Evolutionary conservation across 2,797 vertebrate genomes (phyloP).

Genomic region (Chaenodraco wilsoni): DNA sequence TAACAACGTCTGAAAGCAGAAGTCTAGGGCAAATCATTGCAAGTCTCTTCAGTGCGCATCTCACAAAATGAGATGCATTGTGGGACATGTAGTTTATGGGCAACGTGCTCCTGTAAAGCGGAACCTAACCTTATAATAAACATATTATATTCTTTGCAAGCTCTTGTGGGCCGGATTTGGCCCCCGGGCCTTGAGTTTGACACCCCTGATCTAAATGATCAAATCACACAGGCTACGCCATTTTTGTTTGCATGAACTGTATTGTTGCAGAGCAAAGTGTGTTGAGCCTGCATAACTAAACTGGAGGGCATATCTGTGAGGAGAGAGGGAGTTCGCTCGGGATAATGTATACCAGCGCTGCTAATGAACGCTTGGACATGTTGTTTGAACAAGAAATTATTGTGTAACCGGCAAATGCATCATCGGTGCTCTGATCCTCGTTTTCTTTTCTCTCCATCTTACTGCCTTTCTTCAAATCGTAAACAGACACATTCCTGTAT

Average conservation of each 20-base stretch:
- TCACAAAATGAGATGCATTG: too few species aligned
- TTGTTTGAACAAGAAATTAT: conserved; percentile 45
- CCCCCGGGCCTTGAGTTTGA: too few species aligned
- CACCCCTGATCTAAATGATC: neutral
- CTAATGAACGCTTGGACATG: conserved; percentile 31
- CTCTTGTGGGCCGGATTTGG: too few species aligned
- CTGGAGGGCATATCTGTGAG: neutral
- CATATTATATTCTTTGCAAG: too few species aligned
- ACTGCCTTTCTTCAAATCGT: conserved; percentile 57
- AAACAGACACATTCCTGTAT: conserved; percentile 70
- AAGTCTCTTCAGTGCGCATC: too few species aligned
- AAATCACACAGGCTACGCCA: neutral
- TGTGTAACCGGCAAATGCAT: conserved; percentile 6
- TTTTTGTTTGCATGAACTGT: neutral
- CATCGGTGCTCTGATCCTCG: neutral
- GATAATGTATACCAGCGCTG: conserved; percentile 24
- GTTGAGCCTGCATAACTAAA: neutral
- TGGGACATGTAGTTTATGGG: too few species aligned
- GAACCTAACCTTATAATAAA: too few species aligned
- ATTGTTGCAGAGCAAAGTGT: conserved; percentile 19
- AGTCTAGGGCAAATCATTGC: too few species aligned
- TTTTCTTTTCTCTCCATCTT: neutral
- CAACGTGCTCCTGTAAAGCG: too few species aligned
- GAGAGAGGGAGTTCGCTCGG: conserved; percentile 12
- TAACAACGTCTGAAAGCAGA: too few species aligned